These are phyloP conservation scores for Gulo gulo DNA, from an alignment of 2,113 vertebrate species.

Conservation along the genomic window DNA sequence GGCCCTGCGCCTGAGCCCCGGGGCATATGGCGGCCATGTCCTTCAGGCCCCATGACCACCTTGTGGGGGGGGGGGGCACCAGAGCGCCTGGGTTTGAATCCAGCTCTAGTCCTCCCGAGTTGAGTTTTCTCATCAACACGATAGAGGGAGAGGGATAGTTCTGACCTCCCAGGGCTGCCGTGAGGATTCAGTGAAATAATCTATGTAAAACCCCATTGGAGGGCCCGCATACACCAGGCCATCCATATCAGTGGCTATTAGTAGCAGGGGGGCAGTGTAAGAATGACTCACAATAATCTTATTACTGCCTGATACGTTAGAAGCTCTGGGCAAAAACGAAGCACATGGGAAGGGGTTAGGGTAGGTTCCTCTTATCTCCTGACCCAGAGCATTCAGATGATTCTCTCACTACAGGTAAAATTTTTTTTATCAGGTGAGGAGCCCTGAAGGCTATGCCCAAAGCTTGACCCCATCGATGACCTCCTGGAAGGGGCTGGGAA, in stretches of 20 bases:
- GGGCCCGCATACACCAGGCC: not conserved
- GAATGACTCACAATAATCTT: not conserved
- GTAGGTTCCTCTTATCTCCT: not conserved
- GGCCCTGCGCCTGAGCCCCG: not conserved
- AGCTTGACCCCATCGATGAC: not conserved
- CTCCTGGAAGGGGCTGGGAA: not conserved
- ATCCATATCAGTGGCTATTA: not conserved
- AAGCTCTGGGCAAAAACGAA: not conserved
- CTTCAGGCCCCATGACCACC: not conserved
- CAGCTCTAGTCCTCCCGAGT: not conserved
- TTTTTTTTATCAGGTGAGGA: not conserved
- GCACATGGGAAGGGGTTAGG: not conserved
- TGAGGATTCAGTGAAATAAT: not conserved
- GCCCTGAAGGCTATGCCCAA: not conserved
- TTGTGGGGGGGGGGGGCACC: not conserved
- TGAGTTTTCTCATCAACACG: not conserved
- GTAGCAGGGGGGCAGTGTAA: not conserved
- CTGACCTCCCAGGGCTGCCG: not conserved
- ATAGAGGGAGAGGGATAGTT: not conserved
- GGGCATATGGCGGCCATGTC: not conserved
- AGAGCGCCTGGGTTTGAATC: not conserved
- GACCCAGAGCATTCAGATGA: not conserved
- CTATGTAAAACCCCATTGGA: not conserved
- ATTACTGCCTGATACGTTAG: not conserved
- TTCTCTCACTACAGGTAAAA: not conserved